phyloP scores from a whole-genome alignment of 2,888 invertebrate species.

The Agriotes lineatus region DNA sequence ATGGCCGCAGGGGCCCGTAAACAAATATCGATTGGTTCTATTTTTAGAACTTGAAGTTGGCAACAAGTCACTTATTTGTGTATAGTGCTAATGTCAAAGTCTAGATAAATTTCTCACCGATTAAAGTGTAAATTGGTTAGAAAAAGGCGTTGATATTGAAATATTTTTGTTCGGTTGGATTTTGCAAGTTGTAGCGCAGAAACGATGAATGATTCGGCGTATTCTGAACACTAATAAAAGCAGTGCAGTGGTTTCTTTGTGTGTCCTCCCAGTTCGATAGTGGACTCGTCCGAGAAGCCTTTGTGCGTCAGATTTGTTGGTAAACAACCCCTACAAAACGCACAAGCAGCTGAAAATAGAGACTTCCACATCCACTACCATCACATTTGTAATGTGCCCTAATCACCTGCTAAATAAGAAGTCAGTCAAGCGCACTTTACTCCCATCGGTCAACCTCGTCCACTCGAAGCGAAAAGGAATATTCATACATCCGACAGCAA shows the following conservation, averaged over 20 bases:
- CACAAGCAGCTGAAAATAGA: slow-evolving; percentile 28
- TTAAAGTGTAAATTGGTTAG: slow-evolving; percentile 3
- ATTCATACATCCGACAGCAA: slow-evolving; percentile 88
- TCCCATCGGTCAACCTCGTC: slow-evolving; percentile 73
- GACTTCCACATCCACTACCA: slow-evolving; percentile 58
- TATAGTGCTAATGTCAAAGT: slow-evolving; percentile 22
- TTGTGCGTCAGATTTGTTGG: slow-evolving; percentile 49
- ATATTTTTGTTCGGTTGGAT: slow-evolving; percentile 3
- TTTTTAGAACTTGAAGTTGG: slow-evolving; percentile 26
- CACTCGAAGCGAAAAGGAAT: slow-evolving; percentile 91
- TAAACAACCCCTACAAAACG: slow-evolving; percentile 30
- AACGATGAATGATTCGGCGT: slow-evolving; percentile 57
- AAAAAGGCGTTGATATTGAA: slow-evolving; percentile 8
- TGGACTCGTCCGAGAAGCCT: slow-evolving; percentile 62
- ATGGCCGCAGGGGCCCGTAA: neutral
- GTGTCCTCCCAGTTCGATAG: slow-evolving; percentile 53
- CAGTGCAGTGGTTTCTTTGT: slow-evolving; percentile 37
- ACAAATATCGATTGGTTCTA: slow-evolving; percentile 10
- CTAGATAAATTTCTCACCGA: neutral
- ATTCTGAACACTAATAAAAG: slow-evolving; percentile 61
- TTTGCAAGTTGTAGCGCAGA: slow-evolving; percentile 39
- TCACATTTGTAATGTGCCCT: slow-evolving; percentile 76
- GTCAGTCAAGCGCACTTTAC: slow-evolving; percentile 71
- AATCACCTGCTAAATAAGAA: slow-evolving; percentile 68
- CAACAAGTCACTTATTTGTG: slow-evolving; percentile 21